Percentiles rank a stretch among this genome's conserved stretches.
phyloP scores from a whole-genome alignment of 2,797 vertebrate genomes.

The Coccyzus lansbergi region DNA sequence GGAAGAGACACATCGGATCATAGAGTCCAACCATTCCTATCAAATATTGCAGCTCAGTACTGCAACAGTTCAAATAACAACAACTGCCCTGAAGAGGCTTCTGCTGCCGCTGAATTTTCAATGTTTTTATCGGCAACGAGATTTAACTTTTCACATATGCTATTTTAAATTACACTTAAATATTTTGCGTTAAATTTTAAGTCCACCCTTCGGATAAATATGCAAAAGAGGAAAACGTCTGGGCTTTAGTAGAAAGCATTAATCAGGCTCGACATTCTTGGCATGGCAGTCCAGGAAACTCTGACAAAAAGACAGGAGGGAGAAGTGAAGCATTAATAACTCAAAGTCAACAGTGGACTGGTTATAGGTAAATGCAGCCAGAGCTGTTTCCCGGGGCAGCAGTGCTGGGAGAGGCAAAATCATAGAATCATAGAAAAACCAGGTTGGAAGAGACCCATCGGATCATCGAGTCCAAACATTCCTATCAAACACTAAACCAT shows the following conservation, averaged over 20 bases:
- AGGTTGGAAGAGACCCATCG: too few species aligned
- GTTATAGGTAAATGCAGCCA: neutral
- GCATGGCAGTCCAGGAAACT: conserved; percentile 12
- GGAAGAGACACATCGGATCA: too few species aligned
- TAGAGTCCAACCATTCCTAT: too few species aligned
- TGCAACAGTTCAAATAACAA: neutral
- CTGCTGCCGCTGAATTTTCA: neutral
- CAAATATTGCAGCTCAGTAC: too few species aligned
- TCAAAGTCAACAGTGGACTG: neutral
- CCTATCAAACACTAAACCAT: too few species aligned
- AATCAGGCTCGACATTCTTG: neutral
- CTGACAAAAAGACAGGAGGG: neutral
- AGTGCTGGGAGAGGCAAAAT: neutral
- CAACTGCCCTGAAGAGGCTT: neutral
- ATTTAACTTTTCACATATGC: neutral
- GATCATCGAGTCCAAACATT: too few species aligned
- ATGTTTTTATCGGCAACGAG: neutral
- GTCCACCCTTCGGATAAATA: neutral
- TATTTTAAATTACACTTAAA: neutral
- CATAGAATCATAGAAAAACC: too few species aligned
- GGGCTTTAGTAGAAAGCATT: neutral
- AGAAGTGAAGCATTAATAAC: conserved; percentile 7
- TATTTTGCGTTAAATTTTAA: neutral
- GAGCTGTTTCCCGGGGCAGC: neutral
- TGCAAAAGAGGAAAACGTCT: neutral